Base-by-base conservation (phyloP, 2,113 vertebrate species). In the Romanogobio albipinnatus region DNA sequence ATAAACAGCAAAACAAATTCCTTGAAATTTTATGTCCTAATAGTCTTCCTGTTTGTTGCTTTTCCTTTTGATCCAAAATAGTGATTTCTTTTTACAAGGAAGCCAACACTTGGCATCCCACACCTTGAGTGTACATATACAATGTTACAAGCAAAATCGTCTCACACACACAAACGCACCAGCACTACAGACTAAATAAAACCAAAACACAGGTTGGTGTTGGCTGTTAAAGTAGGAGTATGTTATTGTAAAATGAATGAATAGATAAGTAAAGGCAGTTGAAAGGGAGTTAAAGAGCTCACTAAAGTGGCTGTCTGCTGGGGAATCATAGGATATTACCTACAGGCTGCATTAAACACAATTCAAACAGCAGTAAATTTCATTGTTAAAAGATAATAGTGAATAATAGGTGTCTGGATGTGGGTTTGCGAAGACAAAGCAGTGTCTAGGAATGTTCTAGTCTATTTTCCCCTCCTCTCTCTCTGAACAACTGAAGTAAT, bases 331-430 rank as follows among this genome's bases (percentile, higher is more conserved):
- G 86, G 83, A 80, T 75, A 76, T 85, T 81, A 89, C 85, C 83
- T 90, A 66, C 86, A 90, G 90, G 87, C 87, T 82, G 80, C 84
- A 83, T 91, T 89, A 88, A 90, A 89, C 43, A 88, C 29, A 59
- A 81, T 58, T 82, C 68, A 87, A 86, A 86, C 47, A 39, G 68
- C 56, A 62, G 85, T 85, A 85, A 85, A 86, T 86, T 88, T 86
- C 86, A 78, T 78, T 89, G 85, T 79, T 91, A 92, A 90, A 82
- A 90, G 89, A 68, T 91, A 93, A 85, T 93, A 88, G 92, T 92
- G 87, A 93, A 91, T 89, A 92, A 90, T 90, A 90, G 92, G 87
- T 86, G 90, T 92, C 88, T 89, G 71, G 84, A 87, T 90, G 61
- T 84, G 87, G 85, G 61, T 90, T 90, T 92, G 89, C 86, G 88